These are phyloP conservation scores for Nothobranchius furzeri DNA, from an alignment of 2,113 vertebrate genomes.

Conservation along the genomic window DNA sequence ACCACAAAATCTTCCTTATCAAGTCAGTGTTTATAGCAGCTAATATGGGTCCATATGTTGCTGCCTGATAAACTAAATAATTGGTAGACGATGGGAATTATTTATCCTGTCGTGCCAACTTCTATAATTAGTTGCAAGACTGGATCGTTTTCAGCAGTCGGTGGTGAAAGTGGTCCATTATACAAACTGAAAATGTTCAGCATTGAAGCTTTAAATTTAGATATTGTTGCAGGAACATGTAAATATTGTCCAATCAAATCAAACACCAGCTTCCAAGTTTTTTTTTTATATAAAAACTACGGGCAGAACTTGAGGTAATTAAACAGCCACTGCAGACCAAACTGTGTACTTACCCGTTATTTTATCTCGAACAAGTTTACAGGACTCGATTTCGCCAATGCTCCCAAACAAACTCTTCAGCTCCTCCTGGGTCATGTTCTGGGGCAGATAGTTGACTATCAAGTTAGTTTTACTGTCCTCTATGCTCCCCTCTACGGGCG, in stretches of 20 bases:
- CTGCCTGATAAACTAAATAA: constrained; percentile 27
- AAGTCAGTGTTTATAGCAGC: constrained; percentile 20
- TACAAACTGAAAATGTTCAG: constrained; percentile 8
- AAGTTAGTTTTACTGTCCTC: constrained; percentile 99
- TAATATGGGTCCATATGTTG: not conserved
- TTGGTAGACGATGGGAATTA: not conserved
- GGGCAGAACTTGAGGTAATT: too few relatives aligned
- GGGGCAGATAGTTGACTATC: constrained; percentile 99
- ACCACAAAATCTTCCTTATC: constrained; percentile 14
- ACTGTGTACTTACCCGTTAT: constrained; percentile 87
- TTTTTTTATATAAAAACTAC: too few relatives aligned
- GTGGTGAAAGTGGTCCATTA: not conserved
- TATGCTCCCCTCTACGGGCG: constrained; percentile 90
- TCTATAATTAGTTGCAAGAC: not conserved
- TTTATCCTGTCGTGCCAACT: not conserved
- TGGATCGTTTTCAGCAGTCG: not conserved
- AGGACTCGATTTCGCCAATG: constrained; percentile 97
- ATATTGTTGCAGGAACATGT: not conserved
- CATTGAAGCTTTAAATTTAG: not conserved
- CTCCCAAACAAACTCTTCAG: constrained; percentile 97
- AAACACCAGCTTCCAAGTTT: too few relatives aligned
- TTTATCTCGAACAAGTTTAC: constrained; percentile 98
- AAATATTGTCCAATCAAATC: too few relatives aligned
- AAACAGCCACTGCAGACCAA: not conserved
- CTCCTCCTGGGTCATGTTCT: constrained; percentile 98